phyloP scores from a whole-genome alignment of 2,113 vertebrate genomes.

The Saguinus midas region DNA sequence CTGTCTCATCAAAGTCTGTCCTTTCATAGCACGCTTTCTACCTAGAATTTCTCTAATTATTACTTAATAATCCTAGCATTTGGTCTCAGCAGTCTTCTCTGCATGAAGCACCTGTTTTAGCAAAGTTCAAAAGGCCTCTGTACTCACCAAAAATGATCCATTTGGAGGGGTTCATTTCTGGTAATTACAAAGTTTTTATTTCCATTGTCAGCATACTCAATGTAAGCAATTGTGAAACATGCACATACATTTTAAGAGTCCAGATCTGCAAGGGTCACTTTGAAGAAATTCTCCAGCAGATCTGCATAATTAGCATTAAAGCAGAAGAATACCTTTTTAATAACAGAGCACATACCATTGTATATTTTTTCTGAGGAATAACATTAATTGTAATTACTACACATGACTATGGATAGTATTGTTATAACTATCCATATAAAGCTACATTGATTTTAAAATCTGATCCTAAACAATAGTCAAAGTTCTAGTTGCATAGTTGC shows the following conservation, averaged over 20 bases:
- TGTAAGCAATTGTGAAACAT: neutral
- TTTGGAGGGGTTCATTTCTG: neutral
- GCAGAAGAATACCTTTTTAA: neutral
- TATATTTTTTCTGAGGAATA: neutral
- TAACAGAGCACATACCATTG: neutral
- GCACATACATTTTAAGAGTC: neutral
- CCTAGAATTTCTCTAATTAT: conserved; percentile 54
- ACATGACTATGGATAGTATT: neutral
- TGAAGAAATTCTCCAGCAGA: neutral
- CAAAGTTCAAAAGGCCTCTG: conserved; percentile 37
- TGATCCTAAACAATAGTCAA: neutral
- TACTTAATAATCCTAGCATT: conserved; percentile 52
- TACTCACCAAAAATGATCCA: neutral
- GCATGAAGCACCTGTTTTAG: conserved; percentile 46
- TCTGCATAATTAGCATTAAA: neutral
- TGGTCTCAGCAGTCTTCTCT: conserved; percentile 44
- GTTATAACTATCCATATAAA: neutral
- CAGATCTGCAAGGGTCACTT: neutral
- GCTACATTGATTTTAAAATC: neutral
- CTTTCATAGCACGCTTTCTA: neutral
- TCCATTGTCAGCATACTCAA: neutral
- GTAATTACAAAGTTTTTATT: conserved; percentile 9
- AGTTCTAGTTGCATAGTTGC: neutral
- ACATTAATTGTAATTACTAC: neutral
- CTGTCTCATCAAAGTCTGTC: conserved; percentile 51